Conservation (phyloP, 2,888 invertebrate species). For the Sericinus montela region DNA sequence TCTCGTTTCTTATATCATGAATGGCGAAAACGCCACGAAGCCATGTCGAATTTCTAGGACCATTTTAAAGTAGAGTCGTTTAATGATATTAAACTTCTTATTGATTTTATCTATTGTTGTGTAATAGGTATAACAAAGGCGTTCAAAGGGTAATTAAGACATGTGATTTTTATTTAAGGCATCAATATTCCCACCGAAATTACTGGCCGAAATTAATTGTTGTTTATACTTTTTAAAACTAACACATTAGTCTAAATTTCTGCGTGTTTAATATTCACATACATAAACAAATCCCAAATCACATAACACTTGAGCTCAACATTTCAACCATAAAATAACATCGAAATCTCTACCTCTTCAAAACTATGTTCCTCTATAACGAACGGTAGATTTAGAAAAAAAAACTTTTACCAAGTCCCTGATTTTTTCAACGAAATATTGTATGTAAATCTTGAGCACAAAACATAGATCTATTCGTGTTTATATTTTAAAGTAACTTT, state of each 20-base stretch:
- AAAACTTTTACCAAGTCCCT: neutral
- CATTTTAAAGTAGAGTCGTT: conserved; percentile 15
- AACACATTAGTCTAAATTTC: neutral
- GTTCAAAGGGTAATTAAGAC: conserved; percentile 11
- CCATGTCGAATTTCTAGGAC: conserved; percentile 17
- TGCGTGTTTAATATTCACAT: too few species aligned
- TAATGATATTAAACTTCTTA: conserved; percentile 1
- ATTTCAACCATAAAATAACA: conserved; percentile 21
- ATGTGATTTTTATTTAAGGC: conserved; percentile 7
- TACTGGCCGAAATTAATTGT: neutral
- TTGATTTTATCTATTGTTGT: neutral
- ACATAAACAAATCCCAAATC: too few species aligned
- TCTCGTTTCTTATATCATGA: neutral
- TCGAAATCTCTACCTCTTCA: conserved; percentile 36
- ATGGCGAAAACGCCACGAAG: neutral
- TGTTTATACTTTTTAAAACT: neutral
- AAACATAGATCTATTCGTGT: neutral
- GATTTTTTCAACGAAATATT: neutral
- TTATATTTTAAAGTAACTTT: neutral
- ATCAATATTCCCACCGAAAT: conserved; percentile 9
- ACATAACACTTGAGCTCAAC: too few species aligned
- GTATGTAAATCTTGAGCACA: too few species aligned
- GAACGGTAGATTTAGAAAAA: conserved; percentile 22
- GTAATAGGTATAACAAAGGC: neutral
- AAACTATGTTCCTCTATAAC: conserved; percentile 28